phyloP scores from a whole-genome alignment of 2,888 invertebrate genomes.

The Pteria penguin region DNA sequence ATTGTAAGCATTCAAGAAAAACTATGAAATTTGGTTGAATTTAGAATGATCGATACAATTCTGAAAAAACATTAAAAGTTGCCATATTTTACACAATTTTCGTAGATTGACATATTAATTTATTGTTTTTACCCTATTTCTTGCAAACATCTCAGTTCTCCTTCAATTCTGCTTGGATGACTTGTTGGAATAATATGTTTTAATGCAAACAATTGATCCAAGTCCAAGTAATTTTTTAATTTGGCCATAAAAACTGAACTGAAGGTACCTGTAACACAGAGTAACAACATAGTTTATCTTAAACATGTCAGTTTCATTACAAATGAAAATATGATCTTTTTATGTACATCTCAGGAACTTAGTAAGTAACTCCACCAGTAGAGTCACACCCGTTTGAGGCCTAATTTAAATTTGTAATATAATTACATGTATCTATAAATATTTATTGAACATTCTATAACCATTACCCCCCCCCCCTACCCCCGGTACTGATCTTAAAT shows the following conservation, averaged over 20 bases:
- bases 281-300: slow-evolving; percentile 8
- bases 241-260: slow-evolving; percentile 91
- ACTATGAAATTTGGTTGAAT: too few relatives aligned
- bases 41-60: too few relatives aligned
- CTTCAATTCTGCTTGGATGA: slow-evolving; percentile 89
- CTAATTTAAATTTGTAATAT: too few relatives aligned
- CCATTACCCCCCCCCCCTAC: too few relatives aligned
- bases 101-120: too few relatives aligned
- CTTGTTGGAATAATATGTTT: slow-evolving; percentile 93
- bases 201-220: slow-evolving; percentile 85
- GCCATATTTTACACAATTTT: too few relatives aligned
- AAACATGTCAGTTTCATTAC: background rate
- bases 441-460: too few relatives aligned
- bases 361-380: background rate
- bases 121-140: slow-evolving; percentile 80
- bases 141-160: slow-evolving; percentile 88
- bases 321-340: too few relatives aligned
- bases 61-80: too few relatives aligned
- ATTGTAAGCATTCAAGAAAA: too few relatives aligned
- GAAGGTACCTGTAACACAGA: slow-evolving; percentile 85
- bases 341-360: background rate
- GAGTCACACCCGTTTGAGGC: too few relatives aligned
- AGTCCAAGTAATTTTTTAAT: slow-evolving; percentile 81
- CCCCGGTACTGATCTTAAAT: background rate
- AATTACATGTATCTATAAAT: too few relatives aligned